Evolutionary conservation across 2,113 vertebrate species (phyloP).

Genomic region (Microtus richardsoni): DNA sequence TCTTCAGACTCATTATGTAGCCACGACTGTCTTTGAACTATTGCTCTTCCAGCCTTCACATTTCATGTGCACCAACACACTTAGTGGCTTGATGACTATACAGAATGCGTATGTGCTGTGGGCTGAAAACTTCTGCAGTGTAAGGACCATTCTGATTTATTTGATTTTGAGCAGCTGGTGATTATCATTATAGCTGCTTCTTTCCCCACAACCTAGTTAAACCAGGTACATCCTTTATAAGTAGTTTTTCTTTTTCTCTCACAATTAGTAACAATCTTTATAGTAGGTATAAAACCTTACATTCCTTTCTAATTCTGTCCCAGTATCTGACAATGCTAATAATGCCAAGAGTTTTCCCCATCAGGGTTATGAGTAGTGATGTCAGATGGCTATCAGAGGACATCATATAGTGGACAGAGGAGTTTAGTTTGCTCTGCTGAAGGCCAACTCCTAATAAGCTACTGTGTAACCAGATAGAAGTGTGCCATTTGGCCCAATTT

Average conservation of each 20-base stretch:
- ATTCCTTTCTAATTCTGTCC: conserved; percentile 31
- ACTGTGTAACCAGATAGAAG: conserved; percentile 70
- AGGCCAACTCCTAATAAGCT: conserved; percentile 77
- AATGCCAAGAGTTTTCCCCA: conserved; percentile 46
- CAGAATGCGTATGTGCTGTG: background rate
- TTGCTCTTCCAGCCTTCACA: background rate
- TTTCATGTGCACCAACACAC: background rate
- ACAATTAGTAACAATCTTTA: conserved; percentile 32
- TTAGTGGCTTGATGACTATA: background rate
- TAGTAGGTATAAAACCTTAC: conserved; percentile 26
- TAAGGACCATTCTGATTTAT: background rate
- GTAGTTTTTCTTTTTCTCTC: conserved; percentile 42
- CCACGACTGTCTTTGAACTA: background rate
- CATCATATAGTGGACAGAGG: conserved; percentile 46
- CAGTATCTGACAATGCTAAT: conserved; percentile 29
- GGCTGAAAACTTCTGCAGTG: background rate
- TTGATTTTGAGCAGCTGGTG: background rate
- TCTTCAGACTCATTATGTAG: background rate
- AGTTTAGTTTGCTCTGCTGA: conserved; percentile 73
- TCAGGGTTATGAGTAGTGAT: conserved; percentile 8
- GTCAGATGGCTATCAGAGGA: background rate
- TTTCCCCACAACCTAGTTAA: background rate
- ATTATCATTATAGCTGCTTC: conserved; percentile 12
- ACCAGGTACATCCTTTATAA: background rate
- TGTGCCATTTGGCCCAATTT: conserved; percentile 76